These are phyloP conservation scores for Conopomorpha cramerella DNA, from an alignment of 1,140 invertebrate species.

Conservation along the genomic window DNA sequence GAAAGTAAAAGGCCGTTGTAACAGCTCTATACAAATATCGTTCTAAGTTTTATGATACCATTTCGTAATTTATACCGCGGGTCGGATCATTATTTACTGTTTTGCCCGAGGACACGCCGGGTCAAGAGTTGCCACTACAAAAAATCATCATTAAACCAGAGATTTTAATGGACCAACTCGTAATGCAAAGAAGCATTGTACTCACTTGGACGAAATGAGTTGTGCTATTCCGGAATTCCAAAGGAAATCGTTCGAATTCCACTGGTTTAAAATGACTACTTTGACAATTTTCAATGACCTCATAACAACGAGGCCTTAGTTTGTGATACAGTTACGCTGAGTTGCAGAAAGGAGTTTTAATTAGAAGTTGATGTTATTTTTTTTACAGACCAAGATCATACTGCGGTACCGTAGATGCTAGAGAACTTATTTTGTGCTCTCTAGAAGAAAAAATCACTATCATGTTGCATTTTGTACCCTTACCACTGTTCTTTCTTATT, in stretches of 20 bases:
- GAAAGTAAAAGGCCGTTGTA: constrained; percentile 5
- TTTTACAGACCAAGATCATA: no score
- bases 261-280: neutral
- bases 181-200: constrained; percentile 14
- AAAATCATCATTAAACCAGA: constrained; percentile 15
- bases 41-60: constrained; percentile 20
- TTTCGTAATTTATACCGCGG: constrained; percentile 25
- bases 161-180: constrained; percentile 12
- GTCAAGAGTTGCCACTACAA: constrained; percentile 21
- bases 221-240: no score
- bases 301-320: no score
- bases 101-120: constrained; percentile 19
- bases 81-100: constrained; percentile 28
- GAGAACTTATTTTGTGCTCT: no score
- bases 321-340: no score
- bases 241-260: neutral
- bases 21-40: constrained; percentile 10
- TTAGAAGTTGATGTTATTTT: no score
- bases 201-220: constrained; percentile 10
- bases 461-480: no score
- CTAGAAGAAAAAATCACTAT: no score
- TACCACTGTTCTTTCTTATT: no score
- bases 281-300: no score
- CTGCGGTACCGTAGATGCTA: no score
- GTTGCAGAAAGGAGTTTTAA: no score